Evolutionary conservation across 2,888 invertebrate species (phyloP).

Genomic region (Epistrophe eligans): DNA sequence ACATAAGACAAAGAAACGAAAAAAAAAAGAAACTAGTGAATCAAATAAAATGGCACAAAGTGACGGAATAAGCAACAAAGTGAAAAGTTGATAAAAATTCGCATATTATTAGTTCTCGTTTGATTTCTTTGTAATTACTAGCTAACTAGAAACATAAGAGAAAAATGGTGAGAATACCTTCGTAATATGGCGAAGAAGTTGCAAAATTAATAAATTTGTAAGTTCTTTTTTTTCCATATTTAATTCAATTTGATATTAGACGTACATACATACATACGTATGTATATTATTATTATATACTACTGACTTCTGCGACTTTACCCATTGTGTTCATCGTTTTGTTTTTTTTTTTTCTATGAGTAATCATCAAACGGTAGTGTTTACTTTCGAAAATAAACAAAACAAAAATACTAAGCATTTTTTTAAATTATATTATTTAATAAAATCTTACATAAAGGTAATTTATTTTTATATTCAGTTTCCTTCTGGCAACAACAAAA

Average conservation of each 20-base stretch:
- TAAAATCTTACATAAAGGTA: no score
- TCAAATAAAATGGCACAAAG: not conserved
- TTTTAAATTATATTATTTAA: no score
- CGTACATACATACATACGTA: not conserved
- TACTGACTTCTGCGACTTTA: conserved; percentile 32
- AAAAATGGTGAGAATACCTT: not conserved
- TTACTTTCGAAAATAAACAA: conserved; percentile 26
- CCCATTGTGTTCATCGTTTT: not conserved
- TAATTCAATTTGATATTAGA: not conserved
- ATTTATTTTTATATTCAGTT: not conserved
- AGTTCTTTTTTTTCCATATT: not conserved
- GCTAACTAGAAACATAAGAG: not conserved
- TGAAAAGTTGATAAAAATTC: conserved; percentile 10
- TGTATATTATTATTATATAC: not conserved
- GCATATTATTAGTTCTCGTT: not conserved
- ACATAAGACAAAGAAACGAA: not conserved
- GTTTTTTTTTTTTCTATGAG: conserved; percentile 13
- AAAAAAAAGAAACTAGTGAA: not conserved
- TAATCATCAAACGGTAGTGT: conserved; percentile 12
- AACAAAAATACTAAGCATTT: not conserved
- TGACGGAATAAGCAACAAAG: not conserved
- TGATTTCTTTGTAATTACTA: not conserved
- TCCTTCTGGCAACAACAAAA: not conserved
- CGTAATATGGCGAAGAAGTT: not conserved
- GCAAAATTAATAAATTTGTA: not conserved